Evolutionary conservation across 2,888 invertebrate species (phyloP), one percentile per base, ranked within the genome.

Genomic region (Drosophila robusta): DNA sequence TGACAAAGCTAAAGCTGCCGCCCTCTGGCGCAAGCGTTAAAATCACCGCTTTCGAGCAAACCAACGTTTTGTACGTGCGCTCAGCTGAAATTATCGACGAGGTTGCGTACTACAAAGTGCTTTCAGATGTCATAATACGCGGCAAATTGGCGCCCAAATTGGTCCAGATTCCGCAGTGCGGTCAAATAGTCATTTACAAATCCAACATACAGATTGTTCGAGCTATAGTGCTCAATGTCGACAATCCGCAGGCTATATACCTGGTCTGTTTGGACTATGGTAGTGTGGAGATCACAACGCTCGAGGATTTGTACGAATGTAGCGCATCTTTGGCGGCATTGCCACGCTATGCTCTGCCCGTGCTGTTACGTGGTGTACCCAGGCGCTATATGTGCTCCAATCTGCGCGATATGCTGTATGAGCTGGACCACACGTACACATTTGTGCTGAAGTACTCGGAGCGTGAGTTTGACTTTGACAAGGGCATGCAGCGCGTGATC

Each of bases 251-350:
- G 2, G 64, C 69, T 22, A 91, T 92, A 11, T 78, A 78, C 41
- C 62, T 92, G 11, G 79, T 90, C 12, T 90, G 88, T 42, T 75
- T 92, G 9, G 92, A 92, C 57, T 91, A 84, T 58, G 92, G 92
- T 1, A 92, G 88, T 66, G 66, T 90, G 14, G 92, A 91, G 60
- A 24, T 73, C 2, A 79, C 87, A 39, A 60, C 77, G 4, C 60
- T 90, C 12, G 80, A 81, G 2, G 73, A 86, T 26, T 78, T 92
- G 1, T 80, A 82, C 42, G 80, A 87, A 47, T 89, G 90, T 4
- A 88, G 86, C 3, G 50, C 47, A 0, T 62, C 85, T 44, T 75
- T 89, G 26, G 63, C 77, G 4, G 52, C 61, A 4, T 61, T 89
- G 39, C 89, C 90, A 0, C 81, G 90, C 6, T 84, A 89, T 51